Evolutionary conservation across 2,797 vertebrate genomes (phyloP), one percentile per base, ranked within the genome.

Genomic region (Poeciliopsis turneri): DNA sequence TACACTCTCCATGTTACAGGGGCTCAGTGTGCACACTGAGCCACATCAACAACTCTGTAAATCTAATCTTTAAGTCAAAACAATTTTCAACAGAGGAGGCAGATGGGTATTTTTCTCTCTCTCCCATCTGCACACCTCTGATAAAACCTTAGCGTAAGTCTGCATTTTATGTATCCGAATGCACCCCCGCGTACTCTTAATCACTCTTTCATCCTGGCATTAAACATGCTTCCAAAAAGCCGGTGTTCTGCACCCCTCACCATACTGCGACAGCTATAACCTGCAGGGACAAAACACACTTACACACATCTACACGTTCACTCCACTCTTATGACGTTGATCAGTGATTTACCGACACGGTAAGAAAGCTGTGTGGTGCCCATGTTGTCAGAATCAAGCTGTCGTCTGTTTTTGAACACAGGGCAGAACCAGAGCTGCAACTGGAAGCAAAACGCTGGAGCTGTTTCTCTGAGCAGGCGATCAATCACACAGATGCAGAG

Each of bases 391-490:
- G 23, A 79, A 45, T 80, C 23, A 57, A 72, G 51, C 78, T 78
- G 73, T 83, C 71, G 20, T 72, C 61, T 41, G 74, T 73, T 78
- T 76, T 72, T 1, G n/a, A 59, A 83, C 49, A 75, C 39, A 75
- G 49, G 51, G 66, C 74, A 72, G 46, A 75, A 76, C 8, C 66
- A 77, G 28, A 74, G 75, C 79, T 85, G 82, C 84, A 80, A 78
- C 71, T 86, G 75, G 68, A 82, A 76, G 79, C 45, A 84, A 84
- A 30, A 80, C 59, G 84, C 64, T 7, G 68, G 18, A 9, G 78
- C 81, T 74, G 51, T 80, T 87, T 76, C 59, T 78, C 41, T 76
- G 68, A 88, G 78, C 76, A 74, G 78, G 74, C 71, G 41, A 87
- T 74, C 70, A 83, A 86, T 84, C 64, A 77, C 25, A 5, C 46